These are phyloP conservation scores for Prinia subflava DNA, from an alignment of 2,113 vertebrate species.

Conservation along the genomic window DNA sequence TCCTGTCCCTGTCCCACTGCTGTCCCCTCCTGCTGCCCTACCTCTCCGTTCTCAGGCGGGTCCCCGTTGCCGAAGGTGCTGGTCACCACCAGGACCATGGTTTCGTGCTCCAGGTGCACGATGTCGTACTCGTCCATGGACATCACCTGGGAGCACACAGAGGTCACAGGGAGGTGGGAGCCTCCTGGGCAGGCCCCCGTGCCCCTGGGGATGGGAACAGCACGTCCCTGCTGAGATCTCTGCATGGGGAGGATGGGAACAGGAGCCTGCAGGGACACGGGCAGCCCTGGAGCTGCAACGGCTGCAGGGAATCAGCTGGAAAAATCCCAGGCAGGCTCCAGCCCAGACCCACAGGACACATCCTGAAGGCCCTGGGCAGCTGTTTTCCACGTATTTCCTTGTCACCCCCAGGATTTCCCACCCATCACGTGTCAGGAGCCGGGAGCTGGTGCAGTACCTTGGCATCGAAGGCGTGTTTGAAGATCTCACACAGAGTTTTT, in stretches of 20 bases:
- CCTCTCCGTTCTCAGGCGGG: slow-evolving; percentile 96
- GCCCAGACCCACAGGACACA: background rate
- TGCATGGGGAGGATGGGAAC: background rate
- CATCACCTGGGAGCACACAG: slow-evolving; percentile 78
- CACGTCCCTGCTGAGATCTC: background rate
- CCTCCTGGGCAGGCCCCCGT: background rate
- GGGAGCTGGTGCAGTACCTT: slow-evolving; percentile 76
- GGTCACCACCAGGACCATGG: slow-evolving; percentile 90
- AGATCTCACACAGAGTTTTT: slow-evolving; percentile 97
- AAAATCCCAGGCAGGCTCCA: background rate
- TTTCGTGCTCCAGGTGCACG: slow-evolving; percentile 93
- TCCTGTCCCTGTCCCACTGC: rapidly evolving
- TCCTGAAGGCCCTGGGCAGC: background rate
- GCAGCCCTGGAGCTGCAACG: background rate
- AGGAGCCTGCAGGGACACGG: background rate
- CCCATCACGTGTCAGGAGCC: rapidly evolving
- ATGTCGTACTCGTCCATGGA: slow-evolving; percentile 96
- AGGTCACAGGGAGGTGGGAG: background rate
- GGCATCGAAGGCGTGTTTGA: slow-evolving; percentile 97
- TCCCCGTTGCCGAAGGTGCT: slow-evolving; percentile 97
- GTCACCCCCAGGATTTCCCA: rapidly evolving
- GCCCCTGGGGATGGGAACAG: background rate
- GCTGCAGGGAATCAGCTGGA: background rate
- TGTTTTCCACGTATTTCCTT: background rate
- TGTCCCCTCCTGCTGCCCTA: slow-evolving; percentile 32